These are phyloP conservation scores for Bathynomus jamesi DNA, from an alignment of 1,140 invertebrate genomes.

Conservation along the genomic window DNA sequence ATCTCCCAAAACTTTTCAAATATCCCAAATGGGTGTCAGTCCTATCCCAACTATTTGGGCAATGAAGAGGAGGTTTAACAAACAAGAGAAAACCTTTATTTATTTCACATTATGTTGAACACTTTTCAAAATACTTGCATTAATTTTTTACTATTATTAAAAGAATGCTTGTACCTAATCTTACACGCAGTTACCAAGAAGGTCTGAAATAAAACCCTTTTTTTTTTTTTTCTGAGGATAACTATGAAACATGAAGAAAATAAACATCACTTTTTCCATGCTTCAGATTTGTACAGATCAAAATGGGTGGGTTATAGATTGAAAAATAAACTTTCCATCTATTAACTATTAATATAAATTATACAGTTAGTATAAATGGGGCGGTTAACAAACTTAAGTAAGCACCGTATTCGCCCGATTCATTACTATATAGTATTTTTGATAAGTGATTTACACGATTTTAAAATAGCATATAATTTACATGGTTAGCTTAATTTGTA, in stretches of 20 bases:
- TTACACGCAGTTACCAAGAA: background rate
- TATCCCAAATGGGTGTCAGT: too few species aligned
- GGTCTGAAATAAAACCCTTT: background rate
- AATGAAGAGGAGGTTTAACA: too few species aligned
- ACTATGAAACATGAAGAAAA: background rate
- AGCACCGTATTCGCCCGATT: background rate
- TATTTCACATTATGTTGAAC: slow-evolving; percentile 1
- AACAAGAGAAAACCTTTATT: too few species aligned
- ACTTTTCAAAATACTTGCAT: slow-evolving; percentile 1
- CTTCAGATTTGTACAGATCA: background rate
- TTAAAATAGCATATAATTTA: background rate
- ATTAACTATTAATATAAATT: slow-evolving; percentile 1
- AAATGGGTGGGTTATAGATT: background rate
- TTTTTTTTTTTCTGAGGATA: background rate
- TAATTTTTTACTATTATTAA: background rate
- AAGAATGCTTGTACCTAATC: background rate
- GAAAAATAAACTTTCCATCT: slow-evolving; percentile 1
- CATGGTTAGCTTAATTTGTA: background rate
- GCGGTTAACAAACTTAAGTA: background rate
- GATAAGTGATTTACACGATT: too few species aligned
- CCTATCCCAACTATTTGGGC: too few species aligned
- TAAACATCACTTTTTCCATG: background rate
- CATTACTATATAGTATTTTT: background rate
- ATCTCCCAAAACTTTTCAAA: too few species aligned
- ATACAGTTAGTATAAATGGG: background rate